A percentile compares a stretch with the other conserved stretches of the same genome.
Conservation (phyloP, 2,888 invertebrate genomes). For the Ochropacha duplaris region DNA sequence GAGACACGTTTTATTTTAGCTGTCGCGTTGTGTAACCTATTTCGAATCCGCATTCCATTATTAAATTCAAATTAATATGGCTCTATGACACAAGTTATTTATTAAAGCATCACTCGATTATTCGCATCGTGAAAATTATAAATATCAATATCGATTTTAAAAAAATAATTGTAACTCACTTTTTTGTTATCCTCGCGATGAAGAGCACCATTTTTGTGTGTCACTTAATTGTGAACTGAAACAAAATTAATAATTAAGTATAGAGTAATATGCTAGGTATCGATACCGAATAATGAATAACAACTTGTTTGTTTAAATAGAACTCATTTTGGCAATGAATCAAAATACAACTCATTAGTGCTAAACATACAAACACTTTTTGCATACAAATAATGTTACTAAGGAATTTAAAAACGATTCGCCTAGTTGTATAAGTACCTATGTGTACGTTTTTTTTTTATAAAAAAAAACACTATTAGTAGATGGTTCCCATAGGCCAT, state of each 20-base stretch:
- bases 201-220: slow-evolving; percentile 58
- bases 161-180: slow-evolving; percentile 47
- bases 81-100: background rate
- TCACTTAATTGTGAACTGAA: slow-evolving; percentile 20
- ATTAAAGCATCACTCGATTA: background rate
- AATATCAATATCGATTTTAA: background rate
- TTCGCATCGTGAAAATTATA: no score
- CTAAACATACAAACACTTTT: background rate
- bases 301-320: background rate
- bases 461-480: no score
- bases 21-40: background rate
- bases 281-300: background rate
- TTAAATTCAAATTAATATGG: background rate
- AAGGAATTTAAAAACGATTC: no score
- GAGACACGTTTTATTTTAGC: background rate
- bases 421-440: no score
- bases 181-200: slow-evolving; percentile 58
- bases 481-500: no score
- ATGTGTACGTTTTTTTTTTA: no score
- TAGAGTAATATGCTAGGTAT: background rate
- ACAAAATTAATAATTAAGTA: slow-evolving; percentile 10
- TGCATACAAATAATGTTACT: background rate
- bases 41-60: background rate
- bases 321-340: background rate
- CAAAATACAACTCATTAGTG: background rate